A percentile compares a stretch with the other conserved stretches of the same genome.
Conservation (phyloP, 2,888 invertebrate genomes). For the Gymnocheta viridis region DNA sequence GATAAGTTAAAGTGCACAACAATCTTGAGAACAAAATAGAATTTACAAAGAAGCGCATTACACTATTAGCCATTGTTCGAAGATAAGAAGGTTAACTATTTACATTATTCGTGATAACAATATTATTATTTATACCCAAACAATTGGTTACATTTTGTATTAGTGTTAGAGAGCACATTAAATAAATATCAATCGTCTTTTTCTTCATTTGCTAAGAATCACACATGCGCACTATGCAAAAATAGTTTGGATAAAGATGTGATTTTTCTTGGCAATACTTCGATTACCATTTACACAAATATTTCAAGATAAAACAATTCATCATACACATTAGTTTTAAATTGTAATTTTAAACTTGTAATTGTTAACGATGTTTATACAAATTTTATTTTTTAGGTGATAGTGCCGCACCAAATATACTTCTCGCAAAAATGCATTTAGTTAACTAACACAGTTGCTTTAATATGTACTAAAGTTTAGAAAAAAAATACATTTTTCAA, state of each 20-base stretch:
- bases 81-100: no score
- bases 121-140: background rate
- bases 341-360: background rate
- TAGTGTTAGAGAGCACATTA: no score
- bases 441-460: slow-evolving; percentile 33
- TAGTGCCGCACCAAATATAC: slow-evolving; percentile 30
- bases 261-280: background rate
- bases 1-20: background rate
- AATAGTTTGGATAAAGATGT: background rate
- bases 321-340: background rate
- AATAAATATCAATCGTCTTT: background rate
- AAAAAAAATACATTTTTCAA: background rate
- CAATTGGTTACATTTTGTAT: no score
- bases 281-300: background rate
- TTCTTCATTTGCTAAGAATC: background rate
- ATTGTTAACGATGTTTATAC: background rate
- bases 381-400: background rate
- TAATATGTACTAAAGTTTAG: background rate
- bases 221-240: background rate
- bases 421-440: background rate
- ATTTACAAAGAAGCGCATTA: background rate
- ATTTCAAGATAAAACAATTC: background rate
- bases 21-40: background rate
- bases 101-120: no score
- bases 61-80: no score